These are phyloP conservation scores for Carassius auratus DNA, from an alignment of 2,113 vertebrate species.

Conservation along the genomic window DNA sequence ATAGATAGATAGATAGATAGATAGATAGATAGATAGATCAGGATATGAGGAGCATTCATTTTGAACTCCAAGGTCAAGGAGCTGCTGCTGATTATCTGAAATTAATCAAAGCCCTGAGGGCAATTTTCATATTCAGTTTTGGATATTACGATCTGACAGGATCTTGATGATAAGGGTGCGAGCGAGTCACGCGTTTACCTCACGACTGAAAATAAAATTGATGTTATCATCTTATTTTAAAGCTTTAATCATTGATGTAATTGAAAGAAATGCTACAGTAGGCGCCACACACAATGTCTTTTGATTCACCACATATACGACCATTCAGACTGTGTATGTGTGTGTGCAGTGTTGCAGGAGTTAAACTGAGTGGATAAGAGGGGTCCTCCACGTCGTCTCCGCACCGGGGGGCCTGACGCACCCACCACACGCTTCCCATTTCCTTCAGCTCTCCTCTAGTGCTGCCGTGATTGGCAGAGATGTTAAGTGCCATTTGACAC, in stretches of 20 bases:
- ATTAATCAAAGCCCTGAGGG: constrained; percentile 35
- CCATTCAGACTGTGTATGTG: constrained; percentile 4
- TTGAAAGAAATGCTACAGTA: constrained; percentile 24
- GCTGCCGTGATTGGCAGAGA: constrained; percentile 79
- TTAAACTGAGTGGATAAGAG: constrained; percentile 40
- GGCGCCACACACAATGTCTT: constrained; percentile 17
- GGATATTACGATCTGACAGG: constrained; percentile 21
- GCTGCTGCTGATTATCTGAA: constrained; percentile 33
- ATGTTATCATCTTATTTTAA: constrained; percentile 22
- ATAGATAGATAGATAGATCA: not conserved
- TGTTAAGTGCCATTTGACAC: constrained; percentile 85
- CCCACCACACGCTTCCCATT: constrained; percentile 51
- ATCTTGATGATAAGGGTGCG: constrained; percentile 16
- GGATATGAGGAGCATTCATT: not conserved
- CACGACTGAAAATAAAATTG: constrained; percentile 12
- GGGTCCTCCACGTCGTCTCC: constrained; percentile 35
- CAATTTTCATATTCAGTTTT: constrained; percentile 28
- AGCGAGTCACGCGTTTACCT: not conserved
- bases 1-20: not conserved
- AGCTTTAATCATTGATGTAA: constrained; percentile 35
- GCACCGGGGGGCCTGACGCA: constrained; percentile 13
- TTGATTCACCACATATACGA: not conserved
- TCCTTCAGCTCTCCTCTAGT: constrained; percentile 77
- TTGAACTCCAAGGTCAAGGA: constrained; percentile 38
- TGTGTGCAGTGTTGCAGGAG: constrained; percentile 31